Conservation (phyloP, 2,888 invertebrate species). For the Acleris sparsana region DNA sequence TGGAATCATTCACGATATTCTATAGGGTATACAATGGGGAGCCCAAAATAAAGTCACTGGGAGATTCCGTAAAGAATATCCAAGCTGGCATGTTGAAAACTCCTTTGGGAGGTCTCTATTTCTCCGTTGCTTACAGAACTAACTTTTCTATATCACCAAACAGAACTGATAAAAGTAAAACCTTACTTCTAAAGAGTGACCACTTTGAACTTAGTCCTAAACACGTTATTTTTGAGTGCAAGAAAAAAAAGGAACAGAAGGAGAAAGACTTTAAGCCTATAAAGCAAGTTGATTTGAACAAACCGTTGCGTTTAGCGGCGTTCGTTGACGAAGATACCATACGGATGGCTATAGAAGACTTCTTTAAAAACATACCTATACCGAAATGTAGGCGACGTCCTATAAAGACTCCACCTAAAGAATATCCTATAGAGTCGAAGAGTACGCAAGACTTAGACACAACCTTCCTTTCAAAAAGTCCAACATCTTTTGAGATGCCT, state of each 20-base stretch:
- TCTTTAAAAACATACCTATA: conserved; percentile 65
- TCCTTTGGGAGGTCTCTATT: conserved; percentile 92
- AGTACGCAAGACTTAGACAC: conserved; percentile 70
- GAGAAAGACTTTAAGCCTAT: conserved; percentile 58
- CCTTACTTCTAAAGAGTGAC: conserved; percentile 95
- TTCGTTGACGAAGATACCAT: conserved; percentile 85
- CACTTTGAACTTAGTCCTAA: conserved; percentile 93
- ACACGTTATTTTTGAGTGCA: conserved; percentile 82
- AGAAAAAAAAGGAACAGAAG: conserved; percentile 83
- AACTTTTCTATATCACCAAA: conserved; percentile 96
- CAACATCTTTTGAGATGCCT: conserved; percentile 70
- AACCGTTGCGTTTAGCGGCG: conserved; percentile 89
- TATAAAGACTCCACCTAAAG: conserved; percentile 56
- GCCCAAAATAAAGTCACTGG: conserved; percentile 88
- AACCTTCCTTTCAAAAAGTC: conserved; percentile 62
- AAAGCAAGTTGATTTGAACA: conserved; percentile 85
- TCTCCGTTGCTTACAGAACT: conserved; percentile 94
- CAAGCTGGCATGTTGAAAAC: conserved; percentile 94
- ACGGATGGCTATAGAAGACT: conserved; percentile 64
- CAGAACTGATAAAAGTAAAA: conserved; percentile 86
- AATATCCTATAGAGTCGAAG: conserved; percentile 53
- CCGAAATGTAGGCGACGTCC: conserved; percentile 69
- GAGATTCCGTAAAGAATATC: conserved; percentile 91
- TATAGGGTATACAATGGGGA: conserved; percentile 94
- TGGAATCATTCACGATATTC: conserved; percentile 95